These are phyloP conservation scores for Tinamus major DNA, from an alignment of 2,797 vertebrate genomes.

Conservation along the genomic window DNA sequence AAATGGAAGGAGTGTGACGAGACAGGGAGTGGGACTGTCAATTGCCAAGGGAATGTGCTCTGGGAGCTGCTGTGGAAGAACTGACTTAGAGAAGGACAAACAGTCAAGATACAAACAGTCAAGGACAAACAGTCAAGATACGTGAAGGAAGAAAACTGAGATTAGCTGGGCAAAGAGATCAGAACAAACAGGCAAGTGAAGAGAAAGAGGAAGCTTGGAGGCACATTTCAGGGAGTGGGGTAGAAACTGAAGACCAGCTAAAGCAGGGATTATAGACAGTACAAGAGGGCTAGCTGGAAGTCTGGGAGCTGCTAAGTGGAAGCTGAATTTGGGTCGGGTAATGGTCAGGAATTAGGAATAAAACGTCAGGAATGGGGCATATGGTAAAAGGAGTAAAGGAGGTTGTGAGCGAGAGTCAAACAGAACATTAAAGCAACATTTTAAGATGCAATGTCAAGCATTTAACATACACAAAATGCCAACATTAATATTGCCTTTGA, in stretches of 20 bases:
- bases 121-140: not conserved
- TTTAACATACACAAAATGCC: not conserved
- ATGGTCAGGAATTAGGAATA: not conserved
- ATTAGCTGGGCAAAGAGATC: not conserved
- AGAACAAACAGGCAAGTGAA: not conserved
- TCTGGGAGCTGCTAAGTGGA: not conserved
- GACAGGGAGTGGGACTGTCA: accelerated
- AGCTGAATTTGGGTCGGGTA: not conserved
- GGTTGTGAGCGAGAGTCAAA: not conserved
- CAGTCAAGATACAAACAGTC: not conserved
- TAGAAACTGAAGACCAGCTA: not conserved
- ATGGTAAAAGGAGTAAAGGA: not conserved
- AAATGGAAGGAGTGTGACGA: not conserved
- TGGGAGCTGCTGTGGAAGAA: not conserved
- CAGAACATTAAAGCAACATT: not conserved
- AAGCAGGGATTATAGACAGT: not conserved
- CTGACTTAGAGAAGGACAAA: not conserved
- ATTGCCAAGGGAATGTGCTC: not conserved
- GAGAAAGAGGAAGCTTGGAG: not conserved
- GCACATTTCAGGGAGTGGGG: not conserved
- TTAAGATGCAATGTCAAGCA: not conserved
- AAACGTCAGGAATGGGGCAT: not conserved
- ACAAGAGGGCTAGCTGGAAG: not conserved
- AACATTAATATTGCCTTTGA: not conserved
- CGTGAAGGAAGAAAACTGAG: not conserved